Percentiles rank a stretch among this genome's conserved stretches.
Conservation (phyloP, 2,797 vertebrate species). For the Monodelphis domestica region DNA sequence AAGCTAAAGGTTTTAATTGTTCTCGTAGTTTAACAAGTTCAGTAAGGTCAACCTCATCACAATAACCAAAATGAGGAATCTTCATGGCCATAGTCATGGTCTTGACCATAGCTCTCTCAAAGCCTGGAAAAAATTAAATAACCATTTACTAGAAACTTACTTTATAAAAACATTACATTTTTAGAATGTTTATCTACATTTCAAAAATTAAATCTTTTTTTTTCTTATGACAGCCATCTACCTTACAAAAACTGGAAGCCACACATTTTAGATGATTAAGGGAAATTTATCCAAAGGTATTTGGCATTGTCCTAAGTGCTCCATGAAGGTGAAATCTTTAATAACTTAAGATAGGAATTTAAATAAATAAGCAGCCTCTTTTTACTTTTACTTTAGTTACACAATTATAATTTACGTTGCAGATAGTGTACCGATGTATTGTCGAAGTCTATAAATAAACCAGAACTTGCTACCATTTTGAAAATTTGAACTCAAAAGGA, state of each 20-base stretch:
- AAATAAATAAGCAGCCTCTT: neutral
- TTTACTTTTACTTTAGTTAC: neutral
- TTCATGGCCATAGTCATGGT: conserved; percentile 94
- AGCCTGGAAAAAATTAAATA: conserved; percentile 86
- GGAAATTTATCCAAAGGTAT: neutral
- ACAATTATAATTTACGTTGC: neutral
- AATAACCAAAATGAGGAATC: conserved; percentile 97
- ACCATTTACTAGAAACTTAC: neutral
- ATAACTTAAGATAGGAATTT: neutral
- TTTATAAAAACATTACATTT: neutral
- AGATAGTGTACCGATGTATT: neutral
- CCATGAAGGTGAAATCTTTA: neutral
- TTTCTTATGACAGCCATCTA: neutral
- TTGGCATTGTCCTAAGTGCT: neutral
- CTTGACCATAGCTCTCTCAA: conserved; percentile 97
- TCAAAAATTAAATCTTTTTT: conserved; percentile 4
- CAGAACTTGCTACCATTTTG: neutral
- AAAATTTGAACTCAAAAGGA: conserved; percentile 32
- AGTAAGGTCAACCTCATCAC: conserved; percentile 94
- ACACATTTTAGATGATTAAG: neutral
- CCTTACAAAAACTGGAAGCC: neutral
- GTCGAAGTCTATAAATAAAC: neutral
- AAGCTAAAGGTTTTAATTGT: conserved; percentile 87
- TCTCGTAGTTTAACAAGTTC: conserved; percentile 89
- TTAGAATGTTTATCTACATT: neutral